Base-by-base conservation (phyloP, 2,888 invertebrate genomes). In the Synanthedon formicaeformis region DNA sequence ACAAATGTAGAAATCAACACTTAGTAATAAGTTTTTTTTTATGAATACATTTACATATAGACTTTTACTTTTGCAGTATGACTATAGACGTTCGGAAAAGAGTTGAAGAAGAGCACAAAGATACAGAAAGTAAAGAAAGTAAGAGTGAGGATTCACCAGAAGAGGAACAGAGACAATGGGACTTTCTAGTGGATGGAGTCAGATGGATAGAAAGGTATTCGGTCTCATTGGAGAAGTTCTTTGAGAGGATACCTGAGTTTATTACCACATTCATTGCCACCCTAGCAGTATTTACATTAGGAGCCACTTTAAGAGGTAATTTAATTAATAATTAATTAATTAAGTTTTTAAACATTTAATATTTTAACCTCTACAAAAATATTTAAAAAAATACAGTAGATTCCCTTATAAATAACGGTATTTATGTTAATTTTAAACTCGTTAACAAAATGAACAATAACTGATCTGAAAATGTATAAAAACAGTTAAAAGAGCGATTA, bases 131-230 rank as follows among this genome's bases (percentile, higher is more conserved):
- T 13, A 34, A 50, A 10, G 13, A 50, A 12, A 23, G 12, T 10
- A 27, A 27, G 23, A 18, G 6, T 18, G 50, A 23, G 23, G 23
- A 27, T 34, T 11, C 16, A 27, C 4, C n/a, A 34, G 53, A 14
- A 52, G 60, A 4, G 48, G 53, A 23, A 56, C 53, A 68, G 0
- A 78, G 67, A 52, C 68, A 77, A 49, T 84, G 82, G 81, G 85
- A 91, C 58, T 91, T 90, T 0, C 73, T 91, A 65, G 86, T 61
- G 57, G 86, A 87, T 4, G 89, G 90, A 0, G 88, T 91, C 0
- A 89, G 82, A 57, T 92, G 91, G 91, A 82, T 89, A 1, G 91
- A 91, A 60, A 89, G 82, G 52, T 89, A 91, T 60, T 79, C 86
- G 13, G 82, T 84, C 0, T 71, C 73, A 2, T 58, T 92, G 27